These are phyloP conservation scores for Heliconius eleuchia DNA, from an alignment of 1,140 invertebrate genomes.

Conservation along the genomic window DNA sequence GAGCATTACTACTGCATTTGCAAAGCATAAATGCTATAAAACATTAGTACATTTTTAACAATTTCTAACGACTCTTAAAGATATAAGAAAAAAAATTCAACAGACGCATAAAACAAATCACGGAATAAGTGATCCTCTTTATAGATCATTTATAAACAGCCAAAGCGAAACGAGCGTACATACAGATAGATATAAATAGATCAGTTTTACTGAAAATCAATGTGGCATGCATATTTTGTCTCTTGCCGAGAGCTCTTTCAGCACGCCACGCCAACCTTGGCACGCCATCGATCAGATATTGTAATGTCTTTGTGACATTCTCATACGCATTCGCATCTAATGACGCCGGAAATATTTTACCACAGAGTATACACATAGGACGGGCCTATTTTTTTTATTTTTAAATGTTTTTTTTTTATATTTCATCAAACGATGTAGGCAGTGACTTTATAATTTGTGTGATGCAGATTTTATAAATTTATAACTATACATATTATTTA, in stretches of 20 bases:
- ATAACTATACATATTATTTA: no score
- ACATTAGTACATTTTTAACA: no score
- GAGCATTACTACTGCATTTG: no score
- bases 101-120: neutral
- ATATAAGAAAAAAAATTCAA: no score
- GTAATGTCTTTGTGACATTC: conserved; percentile 14
- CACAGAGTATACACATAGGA: neutral
- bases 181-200: conserved; percentile 8
- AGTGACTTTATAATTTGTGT: neutral
- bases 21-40: no score
- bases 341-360: conserved; percentile 1
- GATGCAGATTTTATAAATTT: no score
- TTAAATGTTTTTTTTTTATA: neutral
- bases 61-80: no score
- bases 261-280: conserved; percentile 32
- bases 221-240: conserved; percentile 28
- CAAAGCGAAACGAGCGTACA: neutral
- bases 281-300: conserved; percentile 34
- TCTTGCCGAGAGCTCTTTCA: conserved; percentile 21
- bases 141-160: conserved; percentile 9
- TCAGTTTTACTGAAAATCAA: conserved; percentile 29
- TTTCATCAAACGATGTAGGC: neutral
- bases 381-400: no score
- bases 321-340: conserved; percentile 6
- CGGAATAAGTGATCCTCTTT: neutral